These are phyloP conservation scores for Castor canadensis DNA, from an alignment of 2,113 vertebrate genomes.

Conservation along the genomic window DNA sequence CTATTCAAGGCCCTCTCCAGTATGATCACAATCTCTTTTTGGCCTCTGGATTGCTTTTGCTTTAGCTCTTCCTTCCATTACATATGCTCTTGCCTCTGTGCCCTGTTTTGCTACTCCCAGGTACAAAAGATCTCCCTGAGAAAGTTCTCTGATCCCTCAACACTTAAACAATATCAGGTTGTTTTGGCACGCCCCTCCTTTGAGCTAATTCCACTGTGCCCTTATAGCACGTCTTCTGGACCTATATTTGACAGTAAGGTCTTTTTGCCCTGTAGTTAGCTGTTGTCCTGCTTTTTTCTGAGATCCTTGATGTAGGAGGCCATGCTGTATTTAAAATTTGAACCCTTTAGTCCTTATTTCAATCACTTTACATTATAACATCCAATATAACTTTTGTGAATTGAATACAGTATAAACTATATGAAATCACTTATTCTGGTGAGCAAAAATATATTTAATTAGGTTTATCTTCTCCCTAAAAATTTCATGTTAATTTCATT, in stretches of 20 bases:
- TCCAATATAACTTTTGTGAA: neutral
- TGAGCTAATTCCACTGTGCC: neutral
- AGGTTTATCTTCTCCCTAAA: neutral
- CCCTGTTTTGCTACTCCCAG: neutral
- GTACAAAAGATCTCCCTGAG: rapidly evolving
- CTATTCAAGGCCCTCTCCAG: neutral
- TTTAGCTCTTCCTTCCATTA: neutral
- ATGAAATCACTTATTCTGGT: neutral
- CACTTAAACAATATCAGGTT: neutral
- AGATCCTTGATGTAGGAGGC: neutral
- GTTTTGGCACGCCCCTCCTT: neutral
- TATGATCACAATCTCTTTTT: neutral
- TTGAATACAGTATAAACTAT: neutral
- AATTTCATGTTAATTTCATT: neutral
- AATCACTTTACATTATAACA: neutral
- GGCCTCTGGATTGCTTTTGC: neutral
- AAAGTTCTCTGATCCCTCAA: neutral
- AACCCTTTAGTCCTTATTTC: neutral
- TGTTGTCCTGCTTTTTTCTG: neutral
- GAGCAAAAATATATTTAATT: neutral
- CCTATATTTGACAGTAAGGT: neutral
- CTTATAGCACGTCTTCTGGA: neutral
- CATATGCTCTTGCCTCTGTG: rapidly evolving
- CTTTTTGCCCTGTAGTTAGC: neutral
- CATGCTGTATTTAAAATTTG: neutral